Conservation (phyloP, 2,797 vertebrate species). For the Danio albolineatus region DNA sequence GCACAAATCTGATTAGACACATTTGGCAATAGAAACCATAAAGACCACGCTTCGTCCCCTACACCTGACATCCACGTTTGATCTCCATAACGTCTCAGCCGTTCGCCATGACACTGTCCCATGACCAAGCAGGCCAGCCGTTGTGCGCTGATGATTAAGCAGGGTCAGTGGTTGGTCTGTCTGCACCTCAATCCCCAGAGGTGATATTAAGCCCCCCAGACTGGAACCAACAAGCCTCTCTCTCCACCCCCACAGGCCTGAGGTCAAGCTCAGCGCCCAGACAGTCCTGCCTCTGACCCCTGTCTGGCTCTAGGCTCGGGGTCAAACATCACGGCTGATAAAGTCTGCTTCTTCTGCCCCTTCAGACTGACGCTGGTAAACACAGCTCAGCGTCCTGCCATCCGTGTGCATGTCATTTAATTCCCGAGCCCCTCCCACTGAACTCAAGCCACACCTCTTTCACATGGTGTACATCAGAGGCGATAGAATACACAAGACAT, state of each 20-base stretch:
- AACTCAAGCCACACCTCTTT: constrained; percentile 40
- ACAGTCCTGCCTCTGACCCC: constrained; percentile 80
- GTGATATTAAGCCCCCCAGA: constrained; percentile 80
- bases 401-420: constrained; percentile 42
- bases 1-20: too few relatives aligned
- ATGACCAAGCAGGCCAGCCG: constrained; percentile 76
- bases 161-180: constrained; percentile 78
- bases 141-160: constrained; percentile 53
- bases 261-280: constrained; percentile 80
- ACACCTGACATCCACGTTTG: neutral
- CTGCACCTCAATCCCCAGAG: constrained; percentile 82
- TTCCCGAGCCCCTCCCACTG: constrained; percentile 19
- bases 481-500: too few relatives aligned
- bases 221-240: constrained; percentile 59
- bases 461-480: neutral
- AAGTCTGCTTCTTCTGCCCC: constrained; percentile 61
- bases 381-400: constrained; percentile 28
- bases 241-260: constrained; percentile 65
- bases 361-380: constrained; percentile 48
- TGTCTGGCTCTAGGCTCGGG: constrained; percentile 79
- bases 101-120: constrained; percentile 63
- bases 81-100: constrained; percentile 58
- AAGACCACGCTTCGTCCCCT: too few relatives aligned
- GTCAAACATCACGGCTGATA: constrained; percentile 76
- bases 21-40: too few relatives aligned